phyloP scores from a whole-genome alignment of 2,113 vertebrate species.

The Protobothrops flavoviridis region DNA sequence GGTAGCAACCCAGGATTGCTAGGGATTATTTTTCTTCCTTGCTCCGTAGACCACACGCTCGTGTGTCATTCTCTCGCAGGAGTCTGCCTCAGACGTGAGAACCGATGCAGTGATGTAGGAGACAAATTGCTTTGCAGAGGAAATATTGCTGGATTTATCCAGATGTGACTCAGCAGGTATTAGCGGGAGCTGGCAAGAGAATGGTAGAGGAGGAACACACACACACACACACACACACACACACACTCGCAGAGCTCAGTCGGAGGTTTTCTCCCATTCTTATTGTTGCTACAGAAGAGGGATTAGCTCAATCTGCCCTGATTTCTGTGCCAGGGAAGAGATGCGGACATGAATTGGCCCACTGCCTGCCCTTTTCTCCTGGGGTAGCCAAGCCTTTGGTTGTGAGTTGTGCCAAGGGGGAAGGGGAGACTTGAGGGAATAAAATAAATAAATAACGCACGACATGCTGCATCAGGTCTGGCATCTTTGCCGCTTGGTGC shows the following conservation, averaged over 20 bases:
- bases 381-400: not conserved
- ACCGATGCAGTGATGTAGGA: fast-evolving
- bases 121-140: fast-evolving
- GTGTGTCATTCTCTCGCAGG: not conserved
- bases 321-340: not conserved
- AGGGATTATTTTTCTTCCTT: not conserved
- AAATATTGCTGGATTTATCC: constrained; percentile 9
- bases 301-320: not conserved
- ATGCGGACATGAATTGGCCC: not conserved
- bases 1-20: not conserved
- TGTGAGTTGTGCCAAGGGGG: too few relatives aligned
- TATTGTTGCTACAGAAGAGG: not conserved
- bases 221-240: not conserved
- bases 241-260: not conserved
- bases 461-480: not conserved
- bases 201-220: not conserved
- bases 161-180: not conserved
- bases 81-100: too few relatives aligned
- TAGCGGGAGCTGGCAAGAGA: not conserved
- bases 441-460: not conserved
- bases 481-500: not conserved
- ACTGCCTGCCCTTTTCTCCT: not conserved
- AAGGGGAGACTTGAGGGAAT: not conserved
- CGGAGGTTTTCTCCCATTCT: not conserved
- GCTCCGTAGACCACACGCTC: not conserved